Evolutionary conservation across 2,113 vertebrate genomes (phyloP), one percentile per base, ranked within the genome.

Genomic region (Mus pahari): DNA sequence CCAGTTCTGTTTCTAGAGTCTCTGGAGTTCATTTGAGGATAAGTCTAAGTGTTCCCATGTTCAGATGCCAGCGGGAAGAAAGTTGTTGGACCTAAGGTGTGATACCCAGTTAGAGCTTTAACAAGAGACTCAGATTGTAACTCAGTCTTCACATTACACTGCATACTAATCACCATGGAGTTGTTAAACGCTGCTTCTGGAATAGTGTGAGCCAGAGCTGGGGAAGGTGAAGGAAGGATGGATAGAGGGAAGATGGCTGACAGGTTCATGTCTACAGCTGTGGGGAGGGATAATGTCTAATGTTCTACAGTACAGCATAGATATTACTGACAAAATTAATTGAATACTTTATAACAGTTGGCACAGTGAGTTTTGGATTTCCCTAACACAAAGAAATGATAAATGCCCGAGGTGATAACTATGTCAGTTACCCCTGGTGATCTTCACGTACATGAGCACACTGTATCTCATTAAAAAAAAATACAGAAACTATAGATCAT

Each of bases 41-140:
- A 77, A 77, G 73, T 6, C 53, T 42, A 94, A 89, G 55, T 83
- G 26, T 64, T 84, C 53, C 90, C 71, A 68, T 39, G 36, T 78
- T 62, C 45, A 88, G 36, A 82, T 12, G 28, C 79, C 73, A 20
- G 90, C 62, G 94, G 58, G n/a, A 83, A 86, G 62, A 95, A 73
- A 55, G 36, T 22, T 22, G 19, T 68, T 91, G 60, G 60, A 48
- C 42, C 90, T 16, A 58, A 88, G 87, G 33, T 17, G 0, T 55
- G 68, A 31, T 50, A 82, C 58, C 26, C 75, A 48, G 94, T 73
- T 68, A 58, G 62, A 48, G 5, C 28, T 92, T 48, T 45, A n/a
- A 82, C 28, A 71, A 74, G n/a, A 64, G 22, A 62, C 28, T 39
- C 3, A 5, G 68, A 28, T 20, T 22, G 26, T 19, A 86, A 70